Percentiles rank a stretch among this genome's conserved stretches.
Conservation (phyloP, 1,140 invertebrate species). For the Myzus persicae region DNA sequence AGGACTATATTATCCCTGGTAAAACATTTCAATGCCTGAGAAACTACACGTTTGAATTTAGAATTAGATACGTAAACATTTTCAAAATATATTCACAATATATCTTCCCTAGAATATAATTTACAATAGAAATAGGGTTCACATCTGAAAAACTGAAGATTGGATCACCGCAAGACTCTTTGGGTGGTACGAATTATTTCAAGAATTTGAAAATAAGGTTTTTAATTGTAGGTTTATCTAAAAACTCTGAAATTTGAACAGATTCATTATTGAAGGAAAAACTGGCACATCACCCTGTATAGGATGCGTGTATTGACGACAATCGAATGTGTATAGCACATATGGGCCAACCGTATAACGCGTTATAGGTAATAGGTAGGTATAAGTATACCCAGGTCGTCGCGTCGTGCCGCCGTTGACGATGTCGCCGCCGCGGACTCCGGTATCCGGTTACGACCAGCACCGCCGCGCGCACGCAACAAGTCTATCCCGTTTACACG, state of each 20-base stretch:
- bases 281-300: neutral
- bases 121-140: neutral
- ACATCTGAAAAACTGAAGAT: neutral
- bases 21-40: neutral
- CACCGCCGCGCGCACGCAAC: constrained; percentile 31
- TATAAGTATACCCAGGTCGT: neutral
- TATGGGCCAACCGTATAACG: neutral
- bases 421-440: neutral
- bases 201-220: neutral
- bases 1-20: neutral
- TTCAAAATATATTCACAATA: neutral
- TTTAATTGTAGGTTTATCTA: neutral
- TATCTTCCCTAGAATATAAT: too few relatives aligned
- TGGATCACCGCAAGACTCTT: neutral
- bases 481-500: constrained; percentile 55
- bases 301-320: neutral
- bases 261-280: neutral
- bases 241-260: neutral
- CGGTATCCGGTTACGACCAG: constrained; percentile 37
- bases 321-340: neutral
- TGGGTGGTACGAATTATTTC: neutral
- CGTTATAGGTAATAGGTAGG: neutral
- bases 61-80: neutral
- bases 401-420: neutral
- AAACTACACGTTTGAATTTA: neutral